A percentile compares a stretch with the other conserved stretches of the same genome.
These are phyloP conservation scores for Platichthys stellatus DNA, from an alignment of 2,113 vertebrate genomes.

Conservation along the genomic window DNA sequence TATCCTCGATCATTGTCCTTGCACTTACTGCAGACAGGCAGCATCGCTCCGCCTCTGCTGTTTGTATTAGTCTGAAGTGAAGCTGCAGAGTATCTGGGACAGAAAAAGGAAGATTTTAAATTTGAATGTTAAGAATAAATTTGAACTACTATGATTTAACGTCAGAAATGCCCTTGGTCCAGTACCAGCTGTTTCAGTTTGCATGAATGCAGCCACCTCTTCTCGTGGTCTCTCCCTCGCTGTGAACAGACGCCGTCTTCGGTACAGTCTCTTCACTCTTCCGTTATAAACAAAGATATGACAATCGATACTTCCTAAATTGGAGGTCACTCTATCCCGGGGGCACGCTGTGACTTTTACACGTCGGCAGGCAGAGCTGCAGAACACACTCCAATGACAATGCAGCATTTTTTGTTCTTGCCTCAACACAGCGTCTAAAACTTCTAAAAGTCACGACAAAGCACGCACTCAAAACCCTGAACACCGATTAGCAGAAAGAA, in stretches of 20 bases:
- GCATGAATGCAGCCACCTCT: background rate
- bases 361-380: background rate
- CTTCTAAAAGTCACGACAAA: background rate
- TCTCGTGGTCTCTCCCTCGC: background rate
- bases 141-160: background rate
- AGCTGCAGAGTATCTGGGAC: background rate
- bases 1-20: constrained; percentile 1
- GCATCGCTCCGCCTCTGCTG: constrained; percentile 12
- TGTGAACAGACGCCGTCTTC: background rate
- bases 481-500: background rate
- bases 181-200: background rate
- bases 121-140: background rate
- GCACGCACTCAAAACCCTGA: no score
- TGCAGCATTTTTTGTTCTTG: background rate
- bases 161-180: background rate
- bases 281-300: constrained; percentile 13
- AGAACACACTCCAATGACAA: constrained; percentile 6
- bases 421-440: background rate
- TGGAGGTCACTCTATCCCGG: constrained; percentile 13
- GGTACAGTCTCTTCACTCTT: background rate
- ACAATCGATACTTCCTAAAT: constrained; percentile 24
- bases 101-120: background rate
- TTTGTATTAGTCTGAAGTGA: constrained; percentile 11
- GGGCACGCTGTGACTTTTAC: background rate
- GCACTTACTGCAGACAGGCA: background rate